phyloP scores from a whole-genome alignment of 2,113 vertebrate genomes.

The Oenanthe melanoleuca region DNA sequence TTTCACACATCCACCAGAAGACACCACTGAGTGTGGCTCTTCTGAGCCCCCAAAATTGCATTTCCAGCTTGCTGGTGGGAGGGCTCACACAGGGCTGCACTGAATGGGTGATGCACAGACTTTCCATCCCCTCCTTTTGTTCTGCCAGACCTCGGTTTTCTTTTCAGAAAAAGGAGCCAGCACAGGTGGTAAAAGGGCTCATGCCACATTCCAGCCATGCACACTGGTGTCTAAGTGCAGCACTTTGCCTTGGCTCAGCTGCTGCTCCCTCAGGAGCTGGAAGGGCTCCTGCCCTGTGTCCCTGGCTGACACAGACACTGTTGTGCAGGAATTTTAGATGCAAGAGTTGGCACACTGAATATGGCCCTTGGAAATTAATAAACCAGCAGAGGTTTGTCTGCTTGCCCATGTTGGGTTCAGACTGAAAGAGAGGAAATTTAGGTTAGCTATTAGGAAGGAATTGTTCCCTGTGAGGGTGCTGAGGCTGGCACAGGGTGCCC shows the following conservation, averaged over 20 bases:
- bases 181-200: background rate
- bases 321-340: background rate
- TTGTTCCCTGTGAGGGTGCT: rapidly evolving
- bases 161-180: background rate
- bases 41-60: background rate
- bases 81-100: background rate
- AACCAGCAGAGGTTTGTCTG: background rate
- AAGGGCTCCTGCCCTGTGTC: background rate
- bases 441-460: background rate
- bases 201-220: background rate
- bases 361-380: background rate
- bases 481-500: background rate
- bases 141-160: background rate
- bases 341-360: background rate
- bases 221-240: background rate
- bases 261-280: background rate
- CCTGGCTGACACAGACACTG: background rate
- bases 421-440: background rate
- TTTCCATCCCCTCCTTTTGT: background rate
- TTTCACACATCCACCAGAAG: background rate
- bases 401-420: background rate
- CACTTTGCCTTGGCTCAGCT: background rate
- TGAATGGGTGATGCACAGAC: background rate
- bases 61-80: background rate
- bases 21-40: background rate